Evolutionary conservation across 2,888 invertebrate species (phyloP), one percentile per base, ranked within the genome.

Genomic region (Campoplex nolae): DNA sequence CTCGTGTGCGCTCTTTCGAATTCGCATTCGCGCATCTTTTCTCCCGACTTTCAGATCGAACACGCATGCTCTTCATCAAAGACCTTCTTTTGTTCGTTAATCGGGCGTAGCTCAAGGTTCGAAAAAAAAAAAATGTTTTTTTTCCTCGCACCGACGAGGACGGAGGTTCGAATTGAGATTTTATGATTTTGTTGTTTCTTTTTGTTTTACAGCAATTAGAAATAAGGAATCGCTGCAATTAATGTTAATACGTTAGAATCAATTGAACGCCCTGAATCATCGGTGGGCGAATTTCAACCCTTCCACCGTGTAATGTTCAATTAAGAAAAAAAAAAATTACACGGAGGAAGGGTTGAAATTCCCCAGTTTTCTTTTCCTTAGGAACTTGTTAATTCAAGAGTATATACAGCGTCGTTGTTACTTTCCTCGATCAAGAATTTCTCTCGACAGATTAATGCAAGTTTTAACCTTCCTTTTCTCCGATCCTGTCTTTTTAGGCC

Each of bases 231-330:
- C 28, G 16, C 45, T 7, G 16, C 42, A 16, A 13, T 45, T 70
- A 70, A 2, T 65, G 23, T 32, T 65, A 9, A 18, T 62, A 6
- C 35, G 32, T 6, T 28, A 42, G 45, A 58, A 16, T 28, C 51
- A 62, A 62, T 58, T 62, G 16, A 79, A 56, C 70, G 8, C 38
- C 28, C 73, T 73, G 65, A 76, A 80, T 75, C 84, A 54, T 70
- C 62, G 32, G 81, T 79, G 81, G 77, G 80, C 83, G 84, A 88
- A 82, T 87, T 88, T 81, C 78, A 82, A 65, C 76, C 83, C 48
- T 81, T 75, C 35, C 81, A 68, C 54, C 1, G 13, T 48, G 75
- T 56, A 76, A 73, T 16, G 45, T 32, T 74, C 11, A 3, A 11
- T 2, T 23, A 23, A 0, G 38, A 35, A 68, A 45, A 13, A 23